Evolutionary conservation across 2,113 vertebrate species (phyloP).

Genomic region (Columba livia): DNA sequence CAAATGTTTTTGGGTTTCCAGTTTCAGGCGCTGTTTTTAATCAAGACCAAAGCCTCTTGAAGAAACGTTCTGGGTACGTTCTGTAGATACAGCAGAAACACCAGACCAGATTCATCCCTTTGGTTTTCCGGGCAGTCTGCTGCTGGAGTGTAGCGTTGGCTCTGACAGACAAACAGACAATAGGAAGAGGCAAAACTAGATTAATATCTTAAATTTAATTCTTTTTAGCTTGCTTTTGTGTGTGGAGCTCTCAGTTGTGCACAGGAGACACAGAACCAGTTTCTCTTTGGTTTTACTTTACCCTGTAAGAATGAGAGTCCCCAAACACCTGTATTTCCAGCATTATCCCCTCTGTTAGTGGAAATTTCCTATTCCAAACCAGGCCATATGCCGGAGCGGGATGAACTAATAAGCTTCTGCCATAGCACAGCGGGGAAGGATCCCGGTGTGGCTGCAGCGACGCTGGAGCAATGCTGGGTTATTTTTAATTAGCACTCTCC

Average conservation of each 20-base stretch:
- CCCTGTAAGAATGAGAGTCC: background rate
- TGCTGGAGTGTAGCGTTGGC: background rate
- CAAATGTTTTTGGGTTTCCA: background rate
- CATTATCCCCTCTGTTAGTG: background rate
- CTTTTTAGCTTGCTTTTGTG: accelerated
- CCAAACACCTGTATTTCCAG: background rate
- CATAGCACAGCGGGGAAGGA: slow-evolving; percentile 41
- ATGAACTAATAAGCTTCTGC: slow-evolving; percentile 52
- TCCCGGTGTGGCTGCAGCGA: slow-evolving; percentile 1
- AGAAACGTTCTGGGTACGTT: background rate
- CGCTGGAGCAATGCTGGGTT: background rate
- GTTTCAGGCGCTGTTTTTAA: background rate
- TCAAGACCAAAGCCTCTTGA: background rate
- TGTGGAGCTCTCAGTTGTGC: accelerated
- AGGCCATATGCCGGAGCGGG: slow-evolving; percentile 62
- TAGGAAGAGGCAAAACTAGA: background rate
- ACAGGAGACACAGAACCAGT: accelerated
- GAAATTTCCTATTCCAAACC: slow-evolving; percentile 36
- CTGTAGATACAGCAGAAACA: background rate
- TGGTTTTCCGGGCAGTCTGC: background rate
- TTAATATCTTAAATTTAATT: no score
- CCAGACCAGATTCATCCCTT: background rate
- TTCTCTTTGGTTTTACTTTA: background rate
- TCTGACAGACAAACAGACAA: background rate
- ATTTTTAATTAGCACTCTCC: slow-evolving; percentile 46